A percentile compares a stretch with the other conserved stretches of the same genome.
These are phyloP conservation scores for Callaeas wilsoni DNA, from an alignment of 2,113 vertebrate genomes.

Conservation along the genomic window DNA sequence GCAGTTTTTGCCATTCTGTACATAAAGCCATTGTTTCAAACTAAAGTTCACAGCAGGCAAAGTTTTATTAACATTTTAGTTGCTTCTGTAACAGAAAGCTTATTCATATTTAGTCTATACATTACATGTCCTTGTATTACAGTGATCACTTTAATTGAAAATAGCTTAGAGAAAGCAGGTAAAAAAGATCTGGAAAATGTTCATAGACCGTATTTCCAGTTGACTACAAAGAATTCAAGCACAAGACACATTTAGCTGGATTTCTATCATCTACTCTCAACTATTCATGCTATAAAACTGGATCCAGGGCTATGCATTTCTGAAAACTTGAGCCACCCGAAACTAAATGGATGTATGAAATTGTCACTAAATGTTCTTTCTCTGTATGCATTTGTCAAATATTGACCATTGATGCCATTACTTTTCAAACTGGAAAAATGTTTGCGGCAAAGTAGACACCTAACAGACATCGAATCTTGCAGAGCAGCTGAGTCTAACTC, in stretches of 20 bases:
- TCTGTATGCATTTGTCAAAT: neutral
- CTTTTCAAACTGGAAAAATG: neutral
- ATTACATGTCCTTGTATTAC: neutral
- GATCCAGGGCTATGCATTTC: neutral
- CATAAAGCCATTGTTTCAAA: neutral
- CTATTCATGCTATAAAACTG: neutral
- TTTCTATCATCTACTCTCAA: neutral
- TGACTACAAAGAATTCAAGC: neutral
- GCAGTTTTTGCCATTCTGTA: neutral
- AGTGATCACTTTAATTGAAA: neutral
- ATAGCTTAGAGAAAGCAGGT: neutral
- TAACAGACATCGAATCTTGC: neutral
- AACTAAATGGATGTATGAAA: neutral
- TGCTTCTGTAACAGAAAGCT: neutral
- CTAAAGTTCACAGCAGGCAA: neutral
- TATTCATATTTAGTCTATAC: neutral
- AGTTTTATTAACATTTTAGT: neutral
- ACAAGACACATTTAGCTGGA: neutral
- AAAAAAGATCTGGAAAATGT: neutral
- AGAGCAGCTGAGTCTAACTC: neutral
- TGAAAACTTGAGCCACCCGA: neutral
- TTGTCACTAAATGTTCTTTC: neutral
- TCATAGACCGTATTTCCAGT: fast-evolving
- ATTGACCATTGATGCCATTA: neutral
- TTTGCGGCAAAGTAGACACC: neutral